Conservation (phyloP, 2,113 vertebrate genomes). For the Dasyprocta punctata region DNA sequence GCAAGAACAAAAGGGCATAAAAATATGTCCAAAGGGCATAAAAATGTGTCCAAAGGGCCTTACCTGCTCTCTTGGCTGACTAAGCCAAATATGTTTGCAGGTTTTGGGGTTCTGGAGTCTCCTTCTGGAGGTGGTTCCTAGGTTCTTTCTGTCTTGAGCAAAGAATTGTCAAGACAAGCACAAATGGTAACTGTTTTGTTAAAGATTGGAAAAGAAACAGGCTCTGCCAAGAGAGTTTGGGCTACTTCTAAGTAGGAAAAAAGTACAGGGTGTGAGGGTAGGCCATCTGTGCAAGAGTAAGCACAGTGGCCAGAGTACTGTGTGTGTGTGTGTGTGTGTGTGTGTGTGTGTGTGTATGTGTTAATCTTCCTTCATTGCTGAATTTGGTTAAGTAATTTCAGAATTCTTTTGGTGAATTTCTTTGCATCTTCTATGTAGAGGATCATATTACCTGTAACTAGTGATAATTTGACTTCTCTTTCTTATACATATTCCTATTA, state of each 20-base stretch:
- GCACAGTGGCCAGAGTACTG: background rate
- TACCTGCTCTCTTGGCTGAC: background rate
- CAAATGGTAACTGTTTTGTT: background rate
- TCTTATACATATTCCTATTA: background rate
- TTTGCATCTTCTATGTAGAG: background rate
- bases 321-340: too few relatives aligned
- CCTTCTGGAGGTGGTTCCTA: background rate
- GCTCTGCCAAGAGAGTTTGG: background rate
- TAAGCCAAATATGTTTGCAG: background rate
- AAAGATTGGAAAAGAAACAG: background rate
- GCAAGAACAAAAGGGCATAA: background rate
- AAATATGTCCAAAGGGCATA: background rate
- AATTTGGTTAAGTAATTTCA: background rate
- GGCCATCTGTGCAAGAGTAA: background rate
- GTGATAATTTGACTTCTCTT: background rate
- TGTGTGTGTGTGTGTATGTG: background rate
- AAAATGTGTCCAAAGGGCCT: background rate
- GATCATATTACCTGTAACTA: background rate
- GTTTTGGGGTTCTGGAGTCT: background rate
- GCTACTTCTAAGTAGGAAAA: background rate
- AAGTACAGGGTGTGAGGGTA: background rate
- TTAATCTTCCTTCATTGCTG: background rate
- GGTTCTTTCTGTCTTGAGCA: background rate
- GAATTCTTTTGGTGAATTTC: background rate
- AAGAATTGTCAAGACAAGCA: background rate